Evolutionary conservation across 2,797 vertebrate species (phyloP).

Genomic region (Brachymystax lenok): DNA sequence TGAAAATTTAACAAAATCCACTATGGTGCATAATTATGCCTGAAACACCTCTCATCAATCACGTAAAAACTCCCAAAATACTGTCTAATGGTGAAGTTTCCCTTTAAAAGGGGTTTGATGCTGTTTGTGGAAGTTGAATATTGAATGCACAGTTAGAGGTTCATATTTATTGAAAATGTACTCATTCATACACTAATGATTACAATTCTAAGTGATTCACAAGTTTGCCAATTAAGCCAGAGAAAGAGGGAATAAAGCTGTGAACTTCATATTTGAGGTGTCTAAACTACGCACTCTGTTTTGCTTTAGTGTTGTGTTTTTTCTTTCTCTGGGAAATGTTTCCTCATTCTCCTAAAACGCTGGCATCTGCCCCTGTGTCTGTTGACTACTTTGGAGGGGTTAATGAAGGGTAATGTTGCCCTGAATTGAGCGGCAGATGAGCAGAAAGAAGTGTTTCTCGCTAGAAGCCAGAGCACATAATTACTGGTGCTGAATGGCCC

Average conservation of each 20-base stretch:
- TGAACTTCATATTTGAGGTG: conserved; percentile 53
- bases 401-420: conserved; percentile 49
- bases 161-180: not conserved
- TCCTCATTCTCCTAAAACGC: conserved; percentile 48
- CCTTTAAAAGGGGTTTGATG: not conserved
- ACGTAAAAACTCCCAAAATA: too few species aligned
- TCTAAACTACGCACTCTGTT: conserved; percentile 50
- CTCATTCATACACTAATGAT: not conserved
- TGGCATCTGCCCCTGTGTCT: conserved; percentile 45
- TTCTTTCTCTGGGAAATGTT: conserved; percentile 36
- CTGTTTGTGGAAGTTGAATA: not conserved
- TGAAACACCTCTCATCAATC: too few species aligned
- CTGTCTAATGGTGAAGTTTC: too few species aligned
- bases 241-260: conserved; percentile 18
- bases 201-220: not conserved
- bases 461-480: conserved; percentile 46
- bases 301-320: conserved; percentile 42
- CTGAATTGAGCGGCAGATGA: conserved; percentile 44
- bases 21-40: too few species aligned
- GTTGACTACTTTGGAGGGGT: conserved; percentile 58
- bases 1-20: too few species aligned
- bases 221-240: conserved; percentile 2
- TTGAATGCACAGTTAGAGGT: not conserved
- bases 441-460: conserved; percentile 45
- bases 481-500: conserved; percentile 54